Evolutionary conservation across 2,888 invertebrate genomes (phyloP).

Genomic region (Emmelina monodactyla): DNA sequence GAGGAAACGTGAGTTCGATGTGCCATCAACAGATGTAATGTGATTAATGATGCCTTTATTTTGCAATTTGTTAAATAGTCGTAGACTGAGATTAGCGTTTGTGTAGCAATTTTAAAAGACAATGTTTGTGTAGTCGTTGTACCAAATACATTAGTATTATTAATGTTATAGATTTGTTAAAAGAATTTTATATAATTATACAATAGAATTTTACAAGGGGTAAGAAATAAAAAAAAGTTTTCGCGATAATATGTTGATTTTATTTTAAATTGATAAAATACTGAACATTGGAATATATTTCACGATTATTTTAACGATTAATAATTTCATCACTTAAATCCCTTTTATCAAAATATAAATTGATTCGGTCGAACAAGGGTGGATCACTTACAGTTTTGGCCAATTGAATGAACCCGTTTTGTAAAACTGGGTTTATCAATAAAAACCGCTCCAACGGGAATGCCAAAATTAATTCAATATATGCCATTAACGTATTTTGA

Average conservation of each 20-base stretch:
- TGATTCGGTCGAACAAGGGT: constrained; percentile 56
- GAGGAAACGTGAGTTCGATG: constrained; percentile 51
- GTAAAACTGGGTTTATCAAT: constrained; percentile 50
- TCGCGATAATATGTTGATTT: constrained; percentile 35
- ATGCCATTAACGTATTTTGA: constrained; percentile 85
- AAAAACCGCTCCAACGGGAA: constrained; percentile 69
- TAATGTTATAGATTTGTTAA: constrained; percentile 41
- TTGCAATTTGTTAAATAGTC: constrained; percentile 14
- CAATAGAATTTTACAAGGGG: too few relatives aligned
- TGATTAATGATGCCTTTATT: constrained; percentile 21
- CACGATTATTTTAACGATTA: constrained; percentile 48
- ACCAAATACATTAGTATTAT: constrained; percentile 47
- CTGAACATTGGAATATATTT: constrained; percentile 37
- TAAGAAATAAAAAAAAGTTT: constrained; percentile 32
- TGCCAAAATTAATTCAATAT: constrained; percentile 78
- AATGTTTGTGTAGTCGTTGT: constrained; percentile 39
- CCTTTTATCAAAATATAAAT: constrained; percentile 62
- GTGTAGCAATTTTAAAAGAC: constrained; percentile 46
- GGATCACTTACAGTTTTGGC: constrained; percentile 55
- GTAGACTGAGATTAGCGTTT: constrained; percentile 39
- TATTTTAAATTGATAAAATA: constrained; percentile 43
- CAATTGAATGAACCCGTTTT: constrained; percentile 47
- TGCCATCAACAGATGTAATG: constrained; percentile 33
- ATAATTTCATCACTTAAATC: constrained; percentile 49
- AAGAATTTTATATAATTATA: constrained; percentile 16